Percentiles rank a stretch among this genome's conserved stretches.
phyloP scores from a whole-genome alignment of 2,888 invertebrate species.

The Seira sanloemensis region DNA sequence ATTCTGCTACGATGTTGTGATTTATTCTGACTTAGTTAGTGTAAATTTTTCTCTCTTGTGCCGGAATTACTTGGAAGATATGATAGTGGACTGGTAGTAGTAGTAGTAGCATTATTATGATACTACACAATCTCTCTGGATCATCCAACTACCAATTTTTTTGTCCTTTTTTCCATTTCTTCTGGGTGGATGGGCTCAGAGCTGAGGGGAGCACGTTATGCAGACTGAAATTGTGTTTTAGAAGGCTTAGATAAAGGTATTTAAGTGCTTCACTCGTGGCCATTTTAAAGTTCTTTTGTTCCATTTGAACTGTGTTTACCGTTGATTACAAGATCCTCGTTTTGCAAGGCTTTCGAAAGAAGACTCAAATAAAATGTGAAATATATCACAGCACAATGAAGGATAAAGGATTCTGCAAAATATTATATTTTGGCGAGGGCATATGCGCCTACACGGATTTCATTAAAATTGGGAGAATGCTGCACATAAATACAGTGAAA shows the following conservation, averaged over 20 bases:
- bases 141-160: not conserved
- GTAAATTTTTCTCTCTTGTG: slow-evolving; percentile 54
- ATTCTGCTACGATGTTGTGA: slow-evolving; percentile 54
- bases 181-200: not conserved
- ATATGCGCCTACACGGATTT: not conserved
- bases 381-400: too few relatives aligned
- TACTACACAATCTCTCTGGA: not conserved
- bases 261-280: too few relatives aligned
- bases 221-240: too few relatives aligned
- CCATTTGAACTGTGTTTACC: not conserved
- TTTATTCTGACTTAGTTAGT: slow-evolving; percentile 50
- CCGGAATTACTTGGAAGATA: slow-evolving; percentile 14
- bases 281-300: too few relatives aligned
- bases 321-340: not conserved
- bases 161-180: not conserved
- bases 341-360: not conserved
- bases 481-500: not conserved
- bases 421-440: too few relatives aligned
- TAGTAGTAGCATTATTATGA: not conserved
- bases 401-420: too few relatives aligned
- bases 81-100: slow-evolving; percentile 10
- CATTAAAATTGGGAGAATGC: not conserved
- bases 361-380: too few relatives aligned
- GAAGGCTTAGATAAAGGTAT: too few relatives aligned
- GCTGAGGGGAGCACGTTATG: too few relatives aligned